Base-by-base conservation (phyloP, 2,888 invertebrate genomes). In the Drosophila helvetica region DNA sequence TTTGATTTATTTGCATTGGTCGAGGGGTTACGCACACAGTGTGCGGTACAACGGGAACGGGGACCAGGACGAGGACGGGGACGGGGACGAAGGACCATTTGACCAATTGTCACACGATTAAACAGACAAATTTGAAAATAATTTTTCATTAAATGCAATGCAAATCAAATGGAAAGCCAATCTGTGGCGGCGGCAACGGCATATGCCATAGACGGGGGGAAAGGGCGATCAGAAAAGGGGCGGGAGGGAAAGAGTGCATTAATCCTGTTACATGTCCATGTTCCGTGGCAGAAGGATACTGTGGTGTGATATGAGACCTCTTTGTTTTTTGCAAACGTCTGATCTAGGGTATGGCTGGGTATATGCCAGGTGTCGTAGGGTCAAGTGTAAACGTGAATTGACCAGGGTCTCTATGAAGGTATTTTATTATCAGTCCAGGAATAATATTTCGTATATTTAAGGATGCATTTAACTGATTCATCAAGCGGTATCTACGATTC, bases 121-220 rank as follows among this genome's bases (percentile, higher is more conserved):
- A 86, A 75, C 88, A 85, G 85, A 87, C 86, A 88, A 85, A 89
- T 86, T 86, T 74, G 87, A 85, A 86, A 85, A 87, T 89, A 87
- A 86, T 86, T 88, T 89, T 80, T 87, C 88, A 89, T 86, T 89
- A 86, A 86, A 86, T 80, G 79, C 86, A 80, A 88, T 82, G 88
- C 86, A 87, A 87, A 89, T 86, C 87, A 87, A 87, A 81, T 77
- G 85, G 82, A 87, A 86, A 81, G 67, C 68, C 71, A 75, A 64
- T 64, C 52, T 53, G 77, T 65, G 71, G 79, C 86, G 15, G 33
- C 12, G 12, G 4, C 12, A 33, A 4, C n/a, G 38, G 15, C 38
- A 88, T 69, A 65, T 88, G 86, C 61, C 69, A 54, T 62, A 43
- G 62, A 15, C 9, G 9, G 0, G 8, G 7, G 30, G 27, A 8